Evolutionary conservation across 2,113 vertebrate genomes (phyloP), one percentile per base, ranked within the genome.

Genomic region (Semnornis frantzii): DNA sequence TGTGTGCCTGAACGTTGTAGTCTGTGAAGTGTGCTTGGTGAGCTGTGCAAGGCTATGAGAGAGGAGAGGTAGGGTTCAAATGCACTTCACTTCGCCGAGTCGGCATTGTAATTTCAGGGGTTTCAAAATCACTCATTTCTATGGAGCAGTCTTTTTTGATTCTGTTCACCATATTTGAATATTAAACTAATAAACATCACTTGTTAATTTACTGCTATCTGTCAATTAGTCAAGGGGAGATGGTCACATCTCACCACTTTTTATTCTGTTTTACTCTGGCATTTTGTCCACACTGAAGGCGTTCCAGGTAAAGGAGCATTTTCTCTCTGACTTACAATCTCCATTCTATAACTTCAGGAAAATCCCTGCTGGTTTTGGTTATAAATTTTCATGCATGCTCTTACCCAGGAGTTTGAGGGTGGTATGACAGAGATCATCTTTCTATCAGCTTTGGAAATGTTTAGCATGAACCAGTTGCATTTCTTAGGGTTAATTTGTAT

Each of bases 141-240:
- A 23, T 89, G 88, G 95, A 93, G 78, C 87, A 89, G 87, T 93
- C 69, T 91, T 95, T 95, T 94, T 94, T 74, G 39, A 70, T 96
- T 96, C 94, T 97, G 94, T 96, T 97, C 95, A 90, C 83, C 94
- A 72, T 95, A 96, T 92, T 95, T 97, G 97, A 97, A 91, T 91
- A 94, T 97, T 96, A 90, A 96, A 96, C 92, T 92, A 97, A 96
- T 95, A 97, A 96, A 91, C 64, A 69, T 31, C 87, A 88, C 79
- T 97, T 96, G 95, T 94, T 94, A 87, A 96, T 94, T 97, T 96
- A 96, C 90, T 90, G 96, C 75, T 96, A 94, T 95, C 94, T 97
- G 93, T 97, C 89, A 10, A 90, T 95, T 78, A 92, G 95, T 96
- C 94, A 85, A 94, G 79, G 86, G 84, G 82, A 93, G 85, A 72